Percentiles rank a stretch among this genome's conserved stretches.
Conservation (phyloP, 2,113 vertebrate species). For the Sinocyclocheilus maitianheensis region DNA sequence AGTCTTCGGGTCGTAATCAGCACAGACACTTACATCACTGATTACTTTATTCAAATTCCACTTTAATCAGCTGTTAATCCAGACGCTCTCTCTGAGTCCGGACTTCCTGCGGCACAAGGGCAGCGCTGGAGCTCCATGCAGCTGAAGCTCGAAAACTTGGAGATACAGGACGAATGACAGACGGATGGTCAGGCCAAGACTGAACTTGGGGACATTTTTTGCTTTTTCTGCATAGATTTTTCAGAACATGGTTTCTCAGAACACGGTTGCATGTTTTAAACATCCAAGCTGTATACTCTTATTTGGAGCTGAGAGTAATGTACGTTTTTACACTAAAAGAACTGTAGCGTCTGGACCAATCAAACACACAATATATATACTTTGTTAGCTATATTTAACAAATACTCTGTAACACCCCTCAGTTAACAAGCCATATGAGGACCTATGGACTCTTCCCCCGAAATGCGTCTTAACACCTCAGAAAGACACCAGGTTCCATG, state of each 20-base stretch:
- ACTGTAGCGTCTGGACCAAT: no score
- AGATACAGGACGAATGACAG: background rate
- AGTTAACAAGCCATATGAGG: no score
- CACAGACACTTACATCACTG: slow-evolving; percentile 41
- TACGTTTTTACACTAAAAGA: background rate
- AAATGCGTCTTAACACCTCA: no score
- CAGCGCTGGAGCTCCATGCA: background rate
- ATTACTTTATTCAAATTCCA: slow-evolving; percentile 39
- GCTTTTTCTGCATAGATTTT: background rate
- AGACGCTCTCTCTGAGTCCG: background rate
- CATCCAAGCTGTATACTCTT: background rate
- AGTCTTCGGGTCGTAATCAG: slow-evolving; percentile 23
- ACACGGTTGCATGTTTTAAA: background rate
- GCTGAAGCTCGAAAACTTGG: background rate
- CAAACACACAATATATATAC: no score
- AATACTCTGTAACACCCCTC: no score
- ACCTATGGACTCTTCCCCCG: no score
- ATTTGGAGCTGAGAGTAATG: background rate
- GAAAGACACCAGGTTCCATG: no score
- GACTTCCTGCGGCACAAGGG: background rate
- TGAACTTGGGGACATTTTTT: background rate
- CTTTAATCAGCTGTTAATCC: slow-evolving; percentile 46
- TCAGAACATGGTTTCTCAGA: background rate
- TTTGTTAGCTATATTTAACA: no score
- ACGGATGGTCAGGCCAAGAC: background rate